These are phyloP conservation scores for Chaetura pelagica DNA, from an alignment of 2,113 vertebrate genomes.

Conservation along the genomic window DNA sequence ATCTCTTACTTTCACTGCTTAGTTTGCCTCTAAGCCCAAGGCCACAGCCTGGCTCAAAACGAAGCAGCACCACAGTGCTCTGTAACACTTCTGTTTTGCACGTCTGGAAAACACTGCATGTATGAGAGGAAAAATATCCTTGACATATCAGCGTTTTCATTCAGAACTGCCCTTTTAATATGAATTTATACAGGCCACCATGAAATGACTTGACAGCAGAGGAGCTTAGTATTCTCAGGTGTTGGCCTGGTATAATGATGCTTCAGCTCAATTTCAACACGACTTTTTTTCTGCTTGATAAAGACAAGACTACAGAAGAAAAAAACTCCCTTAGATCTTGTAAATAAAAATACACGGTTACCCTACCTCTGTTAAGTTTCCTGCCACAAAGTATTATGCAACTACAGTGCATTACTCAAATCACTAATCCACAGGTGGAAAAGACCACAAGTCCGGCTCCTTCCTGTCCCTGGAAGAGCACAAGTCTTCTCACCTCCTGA, in stretches of 20 bases:
- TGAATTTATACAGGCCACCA: neutral
- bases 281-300: slow-evolving; percentile 3
- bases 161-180: neutral
- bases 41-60: neutral
- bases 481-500: too few relatives aligned
- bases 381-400: neutral
- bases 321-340: neutral
- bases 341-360: neutral
- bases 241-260: neutral
- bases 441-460: neutral
- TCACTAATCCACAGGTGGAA: neutral
- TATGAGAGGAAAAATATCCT: neutral
- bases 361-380: neutral
- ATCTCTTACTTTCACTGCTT: neutral
- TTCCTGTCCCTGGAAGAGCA: neutral
- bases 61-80: accelerated
- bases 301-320: neutral
- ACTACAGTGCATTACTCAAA: neutral
- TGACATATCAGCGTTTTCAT: neutral
- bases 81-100: neutral
- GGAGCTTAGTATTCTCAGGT: neutral
- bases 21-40: neutral
- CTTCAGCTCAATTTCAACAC: neutral
- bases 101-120: neutral
- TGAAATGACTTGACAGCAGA: neutral